Percentiles rank a stretch among this genome's conserved stretches.
phyloP scores from a whole-genome alignment of 2,113 vertebrate species.

The Propithecus coquereli region DNA sequence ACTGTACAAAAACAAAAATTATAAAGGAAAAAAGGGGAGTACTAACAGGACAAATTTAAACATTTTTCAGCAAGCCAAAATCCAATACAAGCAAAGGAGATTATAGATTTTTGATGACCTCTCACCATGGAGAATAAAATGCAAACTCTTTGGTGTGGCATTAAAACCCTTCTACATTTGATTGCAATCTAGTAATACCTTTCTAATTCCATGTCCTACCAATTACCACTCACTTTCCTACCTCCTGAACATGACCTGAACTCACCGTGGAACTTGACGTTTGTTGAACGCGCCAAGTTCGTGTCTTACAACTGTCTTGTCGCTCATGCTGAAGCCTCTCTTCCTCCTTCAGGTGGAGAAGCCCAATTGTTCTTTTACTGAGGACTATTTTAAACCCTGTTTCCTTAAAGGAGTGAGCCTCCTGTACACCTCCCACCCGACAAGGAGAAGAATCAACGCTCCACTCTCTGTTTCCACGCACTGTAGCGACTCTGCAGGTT shows the following conservation, averaged over 20 bases:
- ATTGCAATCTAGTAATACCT: too few relatives aligned
- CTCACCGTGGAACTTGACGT: fast-evolving
- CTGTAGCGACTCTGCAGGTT: too few relatives aligned
- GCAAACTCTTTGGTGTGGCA: neutral
- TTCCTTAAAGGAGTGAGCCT: neutral
- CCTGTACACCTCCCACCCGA: too few relatives aligned
- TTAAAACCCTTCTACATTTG: neutral
- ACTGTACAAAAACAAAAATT: neutral
- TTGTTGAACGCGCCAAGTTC: neutral
- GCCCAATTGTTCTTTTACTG: neutral
- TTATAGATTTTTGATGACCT: neutral
- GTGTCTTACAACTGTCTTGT: too few relatives aligned
- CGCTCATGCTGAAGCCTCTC: neutral
- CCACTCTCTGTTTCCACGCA: too few relatives aligned
- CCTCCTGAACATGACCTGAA: neutral
- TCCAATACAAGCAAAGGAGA: neutral
- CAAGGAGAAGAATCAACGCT: too few relatives aligned
- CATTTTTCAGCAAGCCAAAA: neutral
- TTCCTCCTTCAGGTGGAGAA: neutral
- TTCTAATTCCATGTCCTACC: neutral
- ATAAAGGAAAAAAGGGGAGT: neutral
- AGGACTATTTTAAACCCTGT: neutral
- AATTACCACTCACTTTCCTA: neutral
- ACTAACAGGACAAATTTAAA: neutral
- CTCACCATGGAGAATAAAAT: neutral